Conservation (phyloP, 1,140 invertebrate species). For the Panulirus ornatus region DNA sequence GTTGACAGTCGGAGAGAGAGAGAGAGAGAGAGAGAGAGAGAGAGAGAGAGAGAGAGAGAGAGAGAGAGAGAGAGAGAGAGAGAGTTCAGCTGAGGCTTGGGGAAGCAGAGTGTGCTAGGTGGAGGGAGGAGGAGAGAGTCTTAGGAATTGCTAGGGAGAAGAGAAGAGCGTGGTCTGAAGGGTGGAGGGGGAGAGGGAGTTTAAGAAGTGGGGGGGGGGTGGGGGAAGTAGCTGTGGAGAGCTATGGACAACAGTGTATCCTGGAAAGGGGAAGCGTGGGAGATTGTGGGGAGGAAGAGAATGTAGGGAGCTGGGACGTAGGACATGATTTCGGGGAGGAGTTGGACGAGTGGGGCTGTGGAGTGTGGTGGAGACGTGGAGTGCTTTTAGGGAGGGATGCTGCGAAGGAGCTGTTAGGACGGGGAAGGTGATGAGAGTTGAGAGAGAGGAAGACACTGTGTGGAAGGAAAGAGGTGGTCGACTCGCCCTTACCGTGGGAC, state of each 20-base stretch:
- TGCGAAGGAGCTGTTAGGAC: no score
- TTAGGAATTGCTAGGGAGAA: background rate
- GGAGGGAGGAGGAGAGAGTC: background rate
- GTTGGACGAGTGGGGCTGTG: no score
- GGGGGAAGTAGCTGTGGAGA: background rate
- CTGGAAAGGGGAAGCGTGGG: background rate
- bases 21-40: background rate
- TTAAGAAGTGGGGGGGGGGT: background rate
- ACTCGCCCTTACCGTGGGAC: no score
- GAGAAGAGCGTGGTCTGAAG: background rate
- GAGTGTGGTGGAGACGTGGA: no score
- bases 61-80: background rate
- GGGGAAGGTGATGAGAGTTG: no score
- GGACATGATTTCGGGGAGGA: no score
- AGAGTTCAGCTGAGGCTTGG: background rate
- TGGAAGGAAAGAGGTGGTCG: no score
- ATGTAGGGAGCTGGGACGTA: no score
- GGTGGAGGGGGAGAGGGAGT: background rate
- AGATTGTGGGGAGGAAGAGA: no score
- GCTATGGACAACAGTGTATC: no score
- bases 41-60: background rate
- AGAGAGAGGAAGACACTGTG: no score
- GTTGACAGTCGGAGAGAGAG: background rate
- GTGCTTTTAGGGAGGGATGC: no score
- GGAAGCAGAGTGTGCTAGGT: background rate